phyloP scores from a whole-genome alignment of 2,113 vertebrate genomes.

The Pitta sordida region DNA sequence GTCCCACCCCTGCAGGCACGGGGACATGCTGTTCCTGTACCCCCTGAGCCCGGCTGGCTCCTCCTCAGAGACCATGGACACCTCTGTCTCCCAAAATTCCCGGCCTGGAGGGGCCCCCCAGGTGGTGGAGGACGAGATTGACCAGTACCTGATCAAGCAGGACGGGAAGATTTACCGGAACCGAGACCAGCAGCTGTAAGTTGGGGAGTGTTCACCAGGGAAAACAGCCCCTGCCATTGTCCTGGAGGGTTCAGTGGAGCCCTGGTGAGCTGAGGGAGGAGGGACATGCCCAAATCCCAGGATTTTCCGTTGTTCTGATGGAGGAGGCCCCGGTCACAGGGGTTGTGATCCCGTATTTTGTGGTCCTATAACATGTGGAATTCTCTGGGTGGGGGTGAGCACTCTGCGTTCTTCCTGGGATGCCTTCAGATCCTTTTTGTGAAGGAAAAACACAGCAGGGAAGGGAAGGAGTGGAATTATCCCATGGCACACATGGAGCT shows the following conservation, averaged over 20 bases:
- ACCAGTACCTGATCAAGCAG: constrained; percentile 92
- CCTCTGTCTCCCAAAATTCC: constrained; percentile 72
- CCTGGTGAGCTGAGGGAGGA: not conserved
- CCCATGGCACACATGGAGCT: not conserved
- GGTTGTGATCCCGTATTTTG: not conserved
- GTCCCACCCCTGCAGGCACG: constrained; percentile 77
- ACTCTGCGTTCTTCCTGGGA: not conserved
- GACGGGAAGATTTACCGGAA: constrained; percentile 97
- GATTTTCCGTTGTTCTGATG: not conserved
- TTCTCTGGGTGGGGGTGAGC: not conserved
- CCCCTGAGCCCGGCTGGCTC: constrained; percentile 80
- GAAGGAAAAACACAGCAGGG: not conserved
- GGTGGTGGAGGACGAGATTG: constrained; percentile 92
- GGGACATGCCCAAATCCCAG: constrained; percentile 6
- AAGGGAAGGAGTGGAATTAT: not conserved
- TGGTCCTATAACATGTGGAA: not conserved
- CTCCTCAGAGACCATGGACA: constrained; percentile 92
- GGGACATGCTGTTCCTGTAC: constrained; percentile 93
- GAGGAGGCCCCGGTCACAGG: not conserved
- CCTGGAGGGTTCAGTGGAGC: not conserved
- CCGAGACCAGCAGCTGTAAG: constrained; percentile 91
- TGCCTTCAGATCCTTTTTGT: not conserved
- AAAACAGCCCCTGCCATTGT: not conserved
- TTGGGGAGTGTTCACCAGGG: not conserved
- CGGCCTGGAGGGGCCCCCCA: constrained; percentile 77